Conservation (phyloP, 1,140 invertebrate species). For the Drosophila leontia region DNA sequence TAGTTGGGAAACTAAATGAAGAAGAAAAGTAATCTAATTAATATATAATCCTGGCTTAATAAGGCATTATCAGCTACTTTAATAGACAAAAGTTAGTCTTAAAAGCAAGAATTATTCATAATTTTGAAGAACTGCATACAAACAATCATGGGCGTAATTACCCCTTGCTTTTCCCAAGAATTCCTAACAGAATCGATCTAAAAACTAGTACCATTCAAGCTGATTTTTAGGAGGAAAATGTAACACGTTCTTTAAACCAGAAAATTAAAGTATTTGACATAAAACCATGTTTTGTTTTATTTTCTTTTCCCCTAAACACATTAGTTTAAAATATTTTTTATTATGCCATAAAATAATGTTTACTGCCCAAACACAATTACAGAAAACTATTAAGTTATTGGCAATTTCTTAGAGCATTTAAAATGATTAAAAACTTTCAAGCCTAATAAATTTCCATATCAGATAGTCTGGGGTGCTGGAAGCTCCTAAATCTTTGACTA, state of each 20-base stretch:
- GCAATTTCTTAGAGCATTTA: neutral
- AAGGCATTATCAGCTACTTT: too few relatives aligned
- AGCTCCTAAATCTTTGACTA: conserved; percentile 33
- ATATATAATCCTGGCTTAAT: too few relatives aligned
- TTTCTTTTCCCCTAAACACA: neutral
- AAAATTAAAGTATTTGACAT: neutral
- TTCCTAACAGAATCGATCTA: too few relatives aligned
- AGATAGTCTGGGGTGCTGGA: neutral
- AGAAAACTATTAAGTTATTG: neutral
- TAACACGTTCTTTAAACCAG: neutral
- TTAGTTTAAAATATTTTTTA: neutral
- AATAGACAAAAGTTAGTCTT: too few relatives aligned
- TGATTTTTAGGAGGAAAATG: too few relatives aligned
- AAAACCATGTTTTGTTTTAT: neutral
- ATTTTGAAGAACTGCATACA: too few relatives aligned
- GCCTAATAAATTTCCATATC: neutral
- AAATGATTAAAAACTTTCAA: conserved; percentile 6
- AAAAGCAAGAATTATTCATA: too few relatives aligned
- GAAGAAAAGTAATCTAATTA: neutral
- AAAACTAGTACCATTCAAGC: too few relatives aligned
- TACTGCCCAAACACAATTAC: neutral
- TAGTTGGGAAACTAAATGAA: neutral
- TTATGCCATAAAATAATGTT: neutral
- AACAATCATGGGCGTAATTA: too few relatives aligned
- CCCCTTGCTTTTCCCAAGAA: too few relatives aligned